Percentiles rank a stretch among this genome's conserved stretches.
Conservation (phyloP, 2,797 vertebrate genomes). For the Scarus forsteni region DNA sequence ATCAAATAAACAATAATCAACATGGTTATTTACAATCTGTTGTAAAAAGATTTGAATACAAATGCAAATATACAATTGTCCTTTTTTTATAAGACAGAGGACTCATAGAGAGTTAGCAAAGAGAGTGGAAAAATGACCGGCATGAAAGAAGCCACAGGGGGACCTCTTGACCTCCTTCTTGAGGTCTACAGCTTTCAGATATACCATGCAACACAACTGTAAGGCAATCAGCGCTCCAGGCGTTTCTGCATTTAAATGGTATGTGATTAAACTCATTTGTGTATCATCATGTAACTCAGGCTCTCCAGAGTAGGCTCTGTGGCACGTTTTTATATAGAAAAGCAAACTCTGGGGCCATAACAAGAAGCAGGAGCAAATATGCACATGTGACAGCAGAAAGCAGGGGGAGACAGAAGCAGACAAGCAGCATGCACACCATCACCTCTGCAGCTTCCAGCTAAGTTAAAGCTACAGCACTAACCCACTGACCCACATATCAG, state of each 20-base stretch:
- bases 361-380: constrained; percentile 1
- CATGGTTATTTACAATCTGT: too few relatives aligned
- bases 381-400: constrained; percentile 36
- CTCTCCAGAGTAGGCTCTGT: constrained; percentile 9
- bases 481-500: constrained; percentile 78
- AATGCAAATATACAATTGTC: too few relatives aligned
- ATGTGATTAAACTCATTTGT: background rate
- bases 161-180: too few relatives aligned
- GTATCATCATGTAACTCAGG: background rate
- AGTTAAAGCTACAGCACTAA: constrained; percentile 59
- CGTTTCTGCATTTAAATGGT: background rate
- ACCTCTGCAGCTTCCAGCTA: constrained; percentile 40
- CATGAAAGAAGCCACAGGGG: too few relatives aligned
- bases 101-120: too few relatives aligned
- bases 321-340: constrained; percentile 22
- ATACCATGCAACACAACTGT: too few relatives aligned
- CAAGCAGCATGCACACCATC: constrained; percentile 27
- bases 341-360: constrained; percentile 35
- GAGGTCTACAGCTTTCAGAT: too few relatives aligned
- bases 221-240: too few relatives aligned
- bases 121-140: too few relatives aligned
- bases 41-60: too few relatives aligned
- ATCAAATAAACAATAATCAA: too few relatives aligned
- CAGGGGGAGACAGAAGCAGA: constrained; percentile 30
- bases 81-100: too few relatives aligned